Base-by-base conservation (phyloP, 2,797 vertebrate species). In the Sebastes vulpes region DNA sequence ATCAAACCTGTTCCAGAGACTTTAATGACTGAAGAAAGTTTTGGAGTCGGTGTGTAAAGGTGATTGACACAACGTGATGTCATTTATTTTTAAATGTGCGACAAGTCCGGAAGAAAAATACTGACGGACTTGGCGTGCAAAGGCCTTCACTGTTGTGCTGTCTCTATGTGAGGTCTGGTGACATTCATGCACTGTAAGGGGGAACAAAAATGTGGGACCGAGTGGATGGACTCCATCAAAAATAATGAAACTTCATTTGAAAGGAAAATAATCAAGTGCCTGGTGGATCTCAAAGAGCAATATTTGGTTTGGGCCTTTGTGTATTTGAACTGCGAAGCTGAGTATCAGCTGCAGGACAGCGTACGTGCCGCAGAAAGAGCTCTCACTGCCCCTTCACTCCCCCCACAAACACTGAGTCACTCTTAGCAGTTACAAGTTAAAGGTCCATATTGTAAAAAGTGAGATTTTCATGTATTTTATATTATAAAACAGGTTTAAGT, bases 231-330 rank as follows among this genome's bases (percentile, higher is more conserved):
- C 72, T 76, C 75, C 70, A 50, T 82, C 65, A 54, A 89, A 88
- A 92, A 87, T 93, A 92, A 92, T 87, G 84, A 84, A 87, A 85
- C 64, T 89, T 83, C 8, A 85, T 93, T 90, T 86, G 32, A 85
- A 94, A 94, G 83, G 65, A 92, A 95, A 96, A 96, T 92, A 95
- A 95, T 92, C 88, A 91, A 90, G 75, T 29, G 82, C 74, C 83
- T 84, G 72, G 61, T 83, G 73, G 78, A 87, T 93, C 88, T 89
- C 69, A 77, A 82, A 90, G 87, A 88, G 77, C 82, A 93, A 95
- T 94, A 93, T 95, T 95, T 94, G 86, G 84, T 82, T 94, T 92
- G 72, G 86, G 81, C 42, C 73, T 72, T 72, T 77, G 87, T 91
- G 80, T 91, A 87, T 93, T 93, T 92, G 69, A 66, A 85, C 79